Conservation (phyloP, 2,888 invertebrate species). For the Malthinus flaveolus region DNA sequence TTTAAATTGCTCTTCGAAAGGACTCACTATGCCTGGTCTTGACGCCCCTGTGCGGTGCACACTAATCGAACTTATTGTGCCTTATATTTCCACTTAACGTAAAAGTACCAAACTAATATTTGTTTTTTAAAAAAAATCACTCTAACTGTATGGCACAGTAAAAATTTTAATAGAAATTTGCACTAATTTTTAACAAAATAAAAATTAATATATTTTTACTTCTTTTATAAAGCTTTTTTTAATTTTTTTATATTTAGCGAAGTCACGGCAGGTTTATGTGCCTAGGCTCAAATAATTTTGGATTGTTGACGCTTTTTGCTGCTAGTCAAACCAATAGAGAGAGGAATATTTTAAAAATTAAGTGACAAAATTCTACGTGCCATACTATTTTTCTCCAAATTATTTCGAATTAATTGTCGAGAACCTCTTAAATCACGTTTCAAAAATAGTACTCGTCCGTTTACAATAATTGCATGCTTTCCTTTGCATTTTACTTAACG, state of each 20-base stretch:
- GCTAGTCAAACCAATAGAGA: constrained; percentile 45
- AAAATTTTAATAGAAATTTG: constrained; percentile 19
- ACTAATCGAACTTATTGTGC: too few species aligned
- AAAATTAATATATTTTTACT: constrained; percentile 19
- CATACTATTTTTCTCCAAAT: constrained; percentile 1
- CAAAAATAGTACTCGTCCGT: too few species aligned
- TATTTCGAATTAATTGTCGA: neutral
- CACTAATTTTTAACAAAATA: constrained; percentile 15
- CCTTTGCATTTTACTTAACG: neutral
- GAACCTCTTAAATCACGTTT: too few species aligned
- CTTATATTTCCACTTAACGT: too few species aligned
- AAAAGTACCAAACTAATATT: too few species aligned
- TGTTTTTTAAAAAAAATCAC: too few species aligned
- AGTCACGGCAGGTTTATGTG: constrained; percentile 11
- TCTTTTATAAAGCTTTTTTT: constrained; percentile 25
- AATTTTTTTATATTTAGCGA: constrained; percentile 17
- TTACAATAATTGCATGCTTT: neutral
- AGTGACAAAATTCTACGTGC: constrained; percentile 7
- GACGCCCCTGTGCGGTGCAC: too few species aligned
- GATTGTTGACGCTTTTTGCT: constrained; percentile 40
- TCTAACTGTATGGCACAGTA: constrained; percentile 31
- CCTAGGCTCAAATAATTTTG: constrained; percentile 24
- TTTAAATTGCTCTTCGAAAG: too few species aligned
- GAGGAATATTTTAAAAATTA: constrained; percentile 6
- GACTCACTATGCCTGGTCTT: too few species aligned